Base-by-base conservation (phyloP, 2,797 vertebrate species). In the Natrix natrix region DNA sequence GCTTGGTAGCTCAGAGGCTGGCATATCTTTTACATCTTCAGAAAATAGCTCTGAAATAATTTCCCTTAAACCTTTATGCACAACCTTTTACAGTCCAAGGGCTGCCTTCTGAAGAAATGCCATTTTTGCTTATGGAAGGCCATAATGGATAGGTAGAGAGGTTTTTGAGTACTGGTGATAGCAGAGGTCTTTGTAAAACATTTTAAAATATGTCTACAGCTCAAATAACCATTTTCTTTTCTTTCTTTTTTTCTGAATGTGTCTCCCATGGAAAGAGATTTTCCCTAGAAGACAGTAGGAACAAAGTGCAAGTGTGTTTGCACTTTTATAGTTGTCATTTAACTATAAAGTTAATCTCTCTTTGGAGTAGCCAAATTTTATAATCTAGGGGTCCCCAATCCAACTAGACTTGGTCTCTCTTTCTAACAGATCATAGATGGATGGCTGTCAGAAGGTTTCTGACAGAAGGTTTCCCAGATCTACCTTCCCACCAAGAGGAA, bases 361-460 rank as follows among this genome's bases (percentile, higher is more conserved):
- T 74, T 48, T 12, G 20, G 74, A 83, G 7, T 37, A 14, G 32
- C n/a, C 32, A 74, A 74, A 22, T 83, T 24, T 48, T 83, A 83
- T 43, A 48, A 22, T 43, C 37, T 43, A 11, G 37, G 0, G 0
- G 32, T 48, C 22, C 43, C 5, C 78, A 96, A 95, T 93, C 28
- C 88, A 95, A 96, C 57, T 26, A 92, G 88, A 91, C 57, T 69
- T 95, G 97, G 95, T 97, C 92, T 92, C 54, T 95, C 92, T 96
- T 96, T 92, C 93, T 94, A 94, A 96, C 86, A 92, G 90, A 94
- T 83, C 20, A 87, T 95, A 90, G 74, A 90, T 88, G 91, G 91
- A 57, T 61, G 59, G 87, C 87, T 89, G 37, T 93, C 94, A 94
- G 94, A 96, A 96, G 90, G n/a, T n/a, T n/a, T n/a, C n/a, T n/a